Conservation (phyloP, 2,888 invertebrate species). For the Netelia melanura region DNA sequence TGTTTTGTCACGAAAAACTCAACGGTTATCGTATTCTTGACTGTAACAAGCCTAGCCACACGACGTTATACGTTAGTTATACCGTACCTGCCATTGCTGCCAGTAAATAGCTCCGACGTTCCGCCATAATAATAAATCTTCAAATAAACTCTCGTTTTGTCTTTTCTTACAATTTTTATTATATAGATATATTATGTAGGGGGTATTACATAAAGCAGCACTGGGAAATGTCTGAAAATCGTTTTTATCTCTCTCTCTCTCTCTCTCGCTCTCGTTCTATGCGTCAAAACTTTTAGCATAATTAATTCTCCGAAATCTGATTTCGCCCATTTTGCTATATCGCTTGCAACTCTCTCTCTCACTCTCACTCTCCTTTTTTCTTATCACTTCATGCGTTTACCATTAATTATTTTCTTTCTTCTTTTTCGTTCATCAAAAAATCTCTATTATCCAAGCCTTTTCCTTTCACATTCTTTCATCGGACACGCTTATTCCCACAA, state of each 20-base stretch:
- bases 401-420: conserved; percentile 46
- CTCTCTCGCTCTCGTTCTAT: conserved; percentile 18
- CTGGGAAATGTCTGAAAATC: conserved; percentile 80
- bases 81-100: background rate
- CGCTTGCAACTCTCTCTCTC: conserved; percentile 39
- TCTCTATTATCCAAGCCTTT: conserved; percentile 44
- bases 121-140: no score
- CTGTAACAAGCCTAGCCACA: background rate
- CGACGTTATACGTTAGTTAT: background rate
- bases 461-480: conserved; percentile 65
- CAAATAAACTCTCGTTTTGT: conserved; percentile 31
- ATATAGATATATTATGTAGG: conserved; percentile 80
- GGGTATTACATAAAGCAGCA: conserved; percentile 83
- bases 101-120: background rate
- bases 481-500: conserved; percentile 71
- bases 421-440: conserved; percentile 23
- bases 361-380: background rate
- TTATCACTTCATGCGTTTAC: conserved; percentile 64
- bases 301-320: conserved; percentile 75
- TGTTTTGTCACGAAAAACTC: conserved; percentile 33
- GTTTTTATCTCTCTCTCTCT: conserved; percentile 62
- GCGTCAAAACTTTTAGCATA: conserved; percentile 34
- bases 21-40: background rate
- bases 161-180: conserved; percentile 76
- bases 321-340: conserved; percentile 71